Evolutionary conservation across 2,888 invertebrate genomes (phyloP), one percentile per base, ranked within the genome.

Genomic region (Busseola fusca): DNA sequence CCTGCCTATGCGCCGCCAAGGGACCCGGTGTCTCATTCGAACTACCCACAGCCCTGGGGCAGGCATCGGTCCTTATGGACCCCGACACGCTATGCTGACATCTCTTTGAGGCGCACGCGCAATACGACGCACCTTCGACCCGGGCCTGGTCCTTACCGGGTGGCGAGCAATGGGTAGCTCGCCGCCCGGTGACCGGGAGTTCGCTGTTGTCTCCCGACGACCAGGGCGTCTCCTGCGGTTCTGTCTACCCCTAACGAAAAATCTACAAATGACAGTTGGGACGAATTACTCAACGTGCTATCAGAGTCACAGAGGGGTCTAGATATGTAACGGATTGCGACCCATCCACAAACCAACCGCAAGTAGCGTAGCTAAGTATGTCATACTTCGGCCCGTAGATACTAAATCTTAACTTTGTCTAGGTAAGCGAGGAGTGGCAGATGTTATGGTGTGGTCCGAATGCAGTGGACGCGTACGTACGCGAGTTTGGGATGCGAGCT

Each of bases 361-460:
- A 18, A 6, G 25, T n/a, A 52, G 54, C 27, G 27, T 54, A 54
- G 27, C 18, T 50, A 30, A 2, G 3, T 54, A 30, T 54, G 37
- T 52, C 37, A 10, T 37, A 40, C 9, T 56, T 27, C 5, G 21
- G 9, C 16, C 21, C 5, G n/a, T 58, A 30, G 34, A 34, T 27
- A 57, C 21, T 45, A n/a, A 63, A 50, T 25, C 3, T 14, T 52
- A n/a, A 60, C 2, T n/a, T 30, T 54, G 2, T 34, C 0, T 77
- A 95, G 95, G 92, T 92, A 14, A 93, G 93, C 3, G 93, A 93
- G 25, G 91, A 92, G 66, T 95, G 95, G 95, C 94, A 94, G 85
- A 60, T 89, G 71, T 52, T 87, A 65, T 95, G 95, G 95, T 65
- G 88, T 56, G 95, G 95, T 0, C 95, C 95, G 56, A 84, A 80